Conservation (phyloP, 2,113 vertebrate genomes). For the Nothobranchius furzeri region DNA sequence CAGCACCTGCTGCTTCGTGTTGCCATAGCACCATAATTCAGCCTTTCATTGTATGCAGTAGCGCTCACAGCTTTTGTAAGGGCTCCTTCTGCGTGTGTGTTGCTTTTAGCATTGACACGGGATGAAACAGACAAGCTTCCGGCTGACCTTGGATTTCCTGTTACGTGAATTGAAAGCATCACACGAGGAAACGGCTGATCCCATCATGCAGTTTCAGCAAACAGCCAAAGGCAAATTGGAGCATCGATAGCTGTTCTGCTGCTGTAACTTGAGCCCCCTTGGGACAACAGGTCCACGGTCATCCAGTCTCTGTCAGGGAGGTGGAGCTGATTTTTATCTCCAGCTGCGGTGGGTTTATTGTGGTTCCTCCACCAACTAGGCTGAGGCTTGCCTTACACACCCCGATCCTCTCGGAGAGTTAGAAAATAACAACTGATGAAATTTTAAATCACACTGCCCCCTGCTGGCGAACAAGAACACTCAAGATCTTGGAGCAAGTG, state of each 20-base stretch:
- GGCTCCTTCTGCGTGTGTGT: constrained; percentile 55
- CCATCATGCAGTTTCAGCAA: background rate
- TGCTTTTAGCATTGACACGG: constrained; percentile 24
- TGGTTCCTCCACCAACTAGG: constrained; percentile 5
- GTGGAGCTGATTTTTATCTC: constrained; percentile 13
- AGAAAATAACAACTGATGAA: background rate
- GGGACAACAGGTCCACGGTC: constrained; percentile 18
- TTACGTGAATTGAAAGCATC: constrained; percentile 5
- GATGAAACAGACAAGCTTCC: constrained; percentile 8
- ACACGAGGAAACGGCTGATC: constrained; percentile 2
- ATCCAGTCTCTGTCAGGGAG: constrained; percentile 3
- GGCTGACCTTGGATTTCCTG: constrained; percentile 39
- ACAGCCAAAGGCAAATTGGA: background rate
- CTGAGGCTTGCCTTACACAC: constrained; percentile 8
- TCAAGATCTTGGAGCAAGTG: no score
- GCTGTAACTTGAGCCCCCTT: background rate
- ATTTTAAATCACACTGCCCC: constrained; percentile 46
- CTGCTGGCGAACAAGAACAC: constrained; percentile 37
- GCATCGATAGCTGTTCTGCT: background rate
- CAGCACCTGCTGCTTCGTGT: constrained; percentile 58
- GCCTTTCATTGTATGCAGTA: constrained; percentile 54
- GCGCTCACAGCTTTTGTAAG: constrained; percentile 54
- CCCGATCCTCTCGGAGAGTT: constrained; percentile 12
- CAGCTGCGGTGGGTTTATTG: constrained; percentile 11
- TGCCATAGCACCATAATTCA: constrained; percentile 72